phyloP scores from a whole-genome alignment of 2,797 vertebrate genomes.

The Hoplostethus atlanticus region DNA sequence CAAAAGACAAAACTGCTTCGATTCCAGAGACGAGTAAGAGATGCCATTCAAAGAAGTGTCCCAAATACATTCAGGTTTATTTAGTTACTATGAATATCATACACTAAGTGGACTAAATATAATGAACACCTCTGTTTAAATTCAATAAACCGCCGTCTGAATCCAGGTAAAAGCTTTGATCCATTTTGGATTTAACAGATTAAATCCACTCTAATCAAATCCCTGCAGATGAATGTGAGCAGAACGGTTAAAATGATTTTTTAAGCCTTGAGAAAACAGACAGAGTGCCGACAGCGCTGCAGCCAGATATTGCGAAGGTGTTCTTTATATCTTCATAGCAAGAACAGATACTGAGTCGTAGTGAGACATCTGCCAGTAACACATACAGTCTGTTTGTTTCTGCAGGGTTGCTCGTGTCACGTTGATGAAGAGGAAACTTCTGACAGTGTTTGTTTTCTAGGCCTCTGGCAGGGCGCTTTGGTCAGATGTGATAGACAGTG shows the following conservation, averaged over 20 bases:
- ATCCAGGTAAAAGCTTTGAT: too few relatives aligned
- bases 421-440: constrained; percentile 50
- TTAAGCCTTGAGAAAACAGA: background rate
- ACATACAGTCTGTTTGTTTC: constrained; percentile 9
- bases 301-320: background rate
- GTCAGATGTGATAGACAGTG: constrained; percentile 70
- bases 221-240: background rate
- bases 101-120: too few relatives aligned
- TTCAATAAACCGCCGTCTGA: too few relatives aligned
- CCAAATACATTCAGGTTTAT: too few relatives aligned
- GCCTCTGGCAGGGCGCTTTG: constrained; percentile 57
- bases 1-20: too few relatives aligned
- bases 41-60: too few relatives aligned
- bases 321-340: too few relatives aligned
- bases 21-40: too few relatives aligned
- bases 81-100: too few relatives aligned
- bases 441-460: constrained; percentile 54
- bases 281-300: background rate
- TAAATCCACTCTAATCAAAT: constrained; percentile 2
- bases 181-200: too few relatives aligned
- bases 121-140: too few relatives aligned
- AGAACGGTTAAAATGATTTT: background rate
- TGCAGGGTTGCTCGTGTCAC: constrained; percentile 67
- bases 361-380: background rate
- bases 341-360: too few relatives aligned